Percentiles rank a stretch among this genome's conserved stretches.
Conservation (phyloP, 2,888 invertebrate genomes). For the Sphecodes monilicornis region DNA sequence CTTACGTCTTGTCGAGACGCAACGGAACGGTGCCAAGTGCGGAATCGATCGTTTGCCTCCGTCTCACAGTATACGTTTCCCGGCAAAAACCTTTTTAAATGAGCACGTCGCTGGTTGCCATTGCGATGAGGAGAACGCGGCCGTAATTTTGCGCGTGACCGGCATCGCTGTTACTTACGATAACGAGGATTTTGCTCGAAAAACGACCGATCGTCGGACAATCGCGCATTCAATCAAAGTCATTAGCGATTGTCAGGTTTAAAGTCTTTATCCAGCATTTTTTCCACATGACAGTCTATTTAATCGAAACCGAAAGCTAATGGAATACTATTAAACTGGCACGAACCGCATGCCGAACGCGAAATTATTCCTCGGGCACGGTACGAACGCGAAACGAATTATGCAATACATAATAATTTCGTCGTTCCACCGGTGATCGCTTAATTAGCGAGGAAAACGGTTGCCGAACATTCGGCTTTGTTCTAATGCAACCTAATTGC, state of each 20-base stretch:
- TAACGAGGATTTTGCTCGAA: slow-evolving; percentile 24
- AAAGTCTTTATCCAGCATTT: slow-evolving; percentile 24
- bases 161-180: slow-evolving; percentile 28
- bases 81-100: slow-evolving; percentile 26
- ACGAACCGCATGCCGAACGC: slow-evolving; percentile 5
- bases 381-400: background rate
- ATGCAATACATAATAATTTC: background rate
- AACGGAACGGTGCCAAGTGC: slow-evolving; percentile 28
- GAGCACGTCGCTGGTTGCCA: slow-evolving; percentile 2
- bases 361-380: background rate
- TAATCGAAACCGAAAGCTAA: background rate
- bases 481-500: background rate
- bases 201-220: slow-evolving; percentile 25
- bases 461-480: background rate
- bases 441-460: background rate
- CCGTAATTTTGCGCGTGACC: slow-evolving; percentile 24
- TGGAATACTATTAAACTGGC: background rate
- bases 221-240: slow-evolving; percentile 30
- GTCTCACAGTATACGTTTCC: slow-evolving; percentile 20
- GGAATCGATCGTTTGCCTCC: slow-evolving; percentile 16
- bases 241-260: slow-evolving; percentile 37
- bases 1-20: slow-evolving; percentile 26
- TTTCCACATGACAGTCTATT: background rate
- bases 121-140: background rate
- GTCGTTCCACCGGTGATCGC: background rate